These are phyloP conservation scores for Unio delphinus DNA, from an alignment of 2,888 invertebrate genomes.

Conservation along the genomic window DNA sequence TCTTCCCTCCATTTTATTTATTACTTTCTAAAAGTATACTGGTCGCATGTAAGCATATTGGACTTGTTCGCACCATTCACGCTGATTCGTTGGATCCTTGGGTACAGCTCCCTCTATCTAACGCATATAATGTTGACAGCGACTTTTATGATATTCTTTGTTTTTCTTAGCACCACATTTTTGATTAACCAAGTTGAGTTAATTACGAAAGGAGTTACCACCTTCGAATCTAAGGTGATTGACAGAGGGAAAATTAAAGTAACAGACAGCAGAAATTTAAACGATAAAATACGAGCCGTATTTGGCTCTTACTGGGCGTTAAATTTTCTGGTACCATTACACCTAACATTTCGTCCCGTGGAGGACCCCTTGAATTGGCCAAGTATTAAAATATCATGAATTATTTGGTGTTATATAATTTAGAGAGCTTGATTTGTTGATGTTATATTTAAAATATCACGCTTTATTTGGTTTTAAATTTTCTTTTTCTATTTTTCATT, in stretches of 20 bases:
- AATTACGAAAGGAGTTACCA: constrained; percentile 17
- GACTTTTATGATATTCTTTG: constrained; percentile 21
- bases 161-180: constrained; percentile 22
- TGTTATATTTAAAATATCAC: too few relatives aligned
- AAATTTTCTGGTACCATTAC: constrained; percentile 20
- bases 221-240: constrained; percentile 20
- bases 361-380: constrained; percentile 32
- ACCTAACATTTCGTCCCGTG: constrained; percentile 15
- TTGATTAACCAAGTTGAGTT: constrained; percentile 16
- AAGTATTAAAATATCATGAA: too few relatives aligned
- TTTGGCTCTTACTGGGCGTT: constrained; percentile 18
- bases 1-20: constrained; percentile 16
- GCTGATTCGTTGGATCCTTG: constrained; percentile 13
- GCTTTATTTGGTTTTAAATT: too few relatives aligned
- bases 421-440: too few relatives aligned
- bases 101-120: constrained; percentile 5
- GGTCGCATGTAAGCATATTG: constrained; percentile 5
- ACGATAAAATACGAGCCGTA: constrained; percentile 19
- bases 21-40: constrained; percentile 10
- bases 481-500: constrained; percentile 21
- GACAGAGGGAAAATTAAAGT: constrained; percentile 19
- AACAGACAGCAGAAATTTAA: constrained; percentile 15
- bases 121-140: constrained; percentile 14
- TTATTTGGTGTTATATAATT: constrained; percentile 25
- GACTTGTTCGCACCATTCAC: constrained; percentile 24